Evolutionary conservation across 1,140 invertebrate genomes (phyloP), one percentile per base, ranked within the genome.

Genomic region (Aphelinus atriplicis): DNA sequence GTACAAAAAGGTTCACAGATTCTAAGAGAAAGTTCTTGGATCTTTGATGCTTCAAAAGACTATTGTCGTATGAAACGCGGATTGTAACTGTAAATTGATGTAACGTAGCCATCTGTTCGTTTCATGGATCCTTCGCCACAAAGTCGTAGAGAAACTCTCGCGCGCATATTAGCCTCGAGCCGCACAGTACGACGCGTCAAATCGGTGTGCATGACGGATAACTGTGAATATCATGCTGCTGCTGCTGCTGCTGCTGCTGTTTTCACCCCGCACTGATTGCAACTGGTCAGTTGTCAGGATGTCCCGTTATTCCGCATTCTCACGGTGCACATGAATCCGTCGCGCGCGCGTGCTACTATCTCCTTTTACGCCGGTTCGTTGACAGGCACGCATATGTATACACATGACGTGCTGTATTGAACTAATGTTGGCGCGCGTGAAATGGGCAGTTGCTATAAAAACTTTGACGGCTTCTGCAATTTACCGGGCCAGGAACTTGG

Each of bases 241-340:
- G n/a, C n/a, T n/a, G n/a, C n/a, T n/a, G 26, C 26, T 26, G 26
- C 26, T 26, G 26, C 26, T 26, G 26, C 26, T 26, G 10, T n/a
- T 3, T 57, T 4, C 56, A 57, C 10, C 3, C 3, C 4, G 10
- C 56, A n/a, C 7, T 57, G 10, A 7, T 7, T 47, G 3, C n/a
- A 26, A 9, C 43, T 26, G 47, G 9, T 7, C 63, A 57, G 62
- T 64, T 1, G 9, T n/a, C 5, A 6, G 53, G 43, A 45, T 45
- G 45, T 64, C 10, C 43, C 53, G 53, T 70, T 70, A 61, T 51
- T 70, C 51, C 45, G 26, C 56, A 70, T 70, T 70, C 55, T 58
- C 47, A 56, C 42, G 46, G 2, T 55, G 48, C 7, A 26, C 26
- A 26, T 26, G 26, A 26, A 26, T 26, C 26, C 26, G 26, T 26